Conservation (phyloP, 30 jellyfish, hydroid and myxozoan species). For the Chironex yamaguchii region DNA sequence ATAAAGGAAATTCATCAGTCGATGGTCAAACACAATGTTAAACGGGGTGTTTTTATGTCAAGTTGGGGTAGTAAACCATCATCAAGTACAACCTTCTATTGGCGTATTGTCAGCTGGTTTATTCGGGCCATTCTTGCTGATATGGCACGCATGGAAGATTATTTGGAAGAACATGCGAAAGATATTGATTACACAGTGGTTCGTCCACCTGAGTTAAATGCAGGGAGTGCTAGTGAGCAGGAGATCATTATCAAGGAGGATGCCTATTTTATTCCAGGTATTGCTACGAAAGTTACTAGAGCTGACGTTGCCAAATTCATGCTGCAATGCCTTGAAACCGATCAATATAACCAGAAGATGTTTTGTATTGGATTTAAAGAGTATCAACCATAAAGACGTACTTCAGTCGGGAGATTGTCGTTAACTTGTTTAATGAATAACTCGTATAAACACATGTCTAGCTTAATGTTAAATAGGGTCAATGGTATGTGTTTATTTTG, state of each 20-base stretch:
- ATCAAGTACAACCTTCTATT: neutral
- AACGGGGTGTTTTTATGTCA: neutral
- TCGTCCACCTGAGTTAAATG: slow-evolving; percentile 17
- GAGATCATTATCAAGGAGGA: slow-evolving; percentile 6
- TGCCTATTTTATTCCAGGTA: slow-evolving; percentile 20
- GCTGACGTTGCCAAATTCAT: slow-evolving; percentile 66
- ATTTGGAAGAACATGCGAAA: neutral
- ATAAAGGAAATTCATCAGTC: slow-evolving; percentile 58
- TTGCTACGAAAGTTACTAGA: neutral
- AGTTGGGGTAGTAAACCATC: neutral
- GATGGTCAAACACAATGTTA: slow-evolving; percentile 7
- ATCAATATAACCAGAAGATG: slow-evolving; percentile 27
- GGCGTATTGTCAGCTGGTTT: neutral
- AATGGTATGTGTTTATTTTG: no score
- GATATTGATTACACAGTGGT: slow-evolving; percentile 45
- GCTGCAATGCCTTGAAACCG: slow-evolving; percentile 42
- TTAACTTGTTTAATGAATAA: no score
- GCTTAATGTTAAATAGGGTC: no score
- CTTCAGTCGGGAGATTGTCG: no score
- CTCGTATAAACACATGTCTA: no score
- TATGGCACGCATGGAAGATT: slow-evolving; percentile 58
- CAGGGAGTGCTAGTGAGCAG: slow-evolving; percentile 4
- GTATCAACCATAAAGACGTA: no score
- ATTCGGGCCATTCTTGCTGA: slow-evolving; percentile 27
- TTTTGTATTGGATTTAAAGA: slow-evolving; percentile 45